Evolutionary conservation across 1,140 invertebrate species (phyloP).

Genomic region (Theocolax elegans): DNA sequence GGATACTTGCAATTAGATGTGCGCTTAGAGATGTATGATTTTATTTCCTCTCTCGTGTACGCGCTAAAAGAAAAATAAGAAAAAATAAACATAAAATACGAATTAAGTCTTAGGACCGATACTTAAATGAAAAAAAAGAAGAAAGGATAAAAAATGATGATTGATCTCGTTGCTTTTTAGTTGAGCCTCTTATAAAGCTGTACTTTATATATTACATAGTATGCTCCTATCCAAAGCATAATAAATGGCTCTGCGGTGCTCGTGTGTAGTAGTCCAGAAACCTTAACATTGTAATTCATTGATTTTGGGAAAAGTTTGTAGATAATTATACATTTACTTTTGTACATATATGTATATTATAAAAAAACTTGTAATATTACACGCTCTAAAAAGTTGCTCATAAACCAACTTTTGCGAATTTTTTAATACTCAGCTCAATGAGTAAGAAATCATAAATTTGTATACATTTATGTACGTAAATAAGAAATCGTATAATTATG

Average conservation of each 20-base stretch:
- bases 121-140: constrained; percentile 21
- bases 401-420: not conserved
- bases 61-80: not conserved
- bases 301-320: constrained; percentile 2
- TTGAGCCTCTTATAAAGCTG: constrained; percentile 13
- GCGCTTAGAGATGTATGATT: constrained; percentile 11
- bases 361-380: not conserved
- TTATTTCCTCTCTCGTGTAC: not conserved
- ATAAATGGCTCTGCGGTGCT: not conserved
- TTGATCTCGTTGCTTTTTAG: constrained; percentile 25
- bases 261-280: not conserved
- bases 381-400: not conserved
- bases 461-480: constrained; percentile 1
- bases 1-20: constrained; percentile 35
- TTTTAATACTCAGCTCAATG: not conserved
- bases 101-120: constrained; percentile 17
- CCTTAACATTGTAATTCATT: not conserved
- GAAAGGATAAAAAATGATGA: no score
- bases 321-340: constrained; percentile 15
- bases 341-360: not conserved
- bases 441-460: not conserved
- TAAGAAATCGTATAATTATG: constrained; percentile 8
- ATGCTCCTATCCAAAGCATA: not conserved
- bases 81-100: not conserved
- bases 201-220: constrained; percentile 7